Conservation (phyloP, 1,140 invertebrate genomes). For the Tachypleus tridentatus region DNA sequence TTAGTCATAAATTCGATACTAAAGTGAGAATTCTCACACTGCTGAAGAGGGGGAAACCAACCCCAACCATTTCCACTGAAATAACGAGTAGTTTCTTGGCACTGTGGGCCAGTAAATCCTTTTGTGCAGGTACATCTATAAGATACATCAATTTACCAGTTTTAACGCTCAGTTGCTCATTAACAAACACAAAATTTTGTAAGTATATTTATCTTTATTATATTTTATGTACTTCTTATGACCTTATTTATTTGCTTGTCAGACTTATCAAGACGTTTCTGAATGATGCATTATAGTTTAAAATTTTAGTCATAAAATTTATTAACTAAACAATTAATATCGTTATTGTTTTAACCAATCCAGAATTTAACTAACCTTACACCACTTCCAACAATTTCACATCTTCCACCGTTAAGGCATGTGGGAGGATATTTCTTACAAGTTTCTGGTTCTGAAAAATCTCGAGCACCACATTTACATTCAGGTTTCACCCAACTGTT, state of each 20-base stretch:
- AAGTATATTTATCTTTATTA: too few species aligned
- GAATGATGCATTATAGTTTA: too few species aligned
- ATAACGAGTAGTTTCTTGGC: conserved; percentile 86
- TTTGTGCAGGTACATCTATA: conserved; percentile 65
- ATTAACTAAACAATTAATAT: too few species aligned
- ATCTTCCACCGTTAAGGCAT: conserved; percentile 85
- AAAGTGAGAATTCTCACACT: conserved; percentile 89
- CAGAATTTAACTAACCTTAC: conserved; percentile 44
- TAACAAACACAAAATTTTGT: too few species aligned
- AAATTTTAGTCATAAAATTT: too few species aligned
- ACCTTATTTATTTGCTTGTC: too few species aligned
- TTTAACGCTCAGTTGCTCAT: neutral
- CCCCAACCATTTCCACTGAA: conserved; percentile 89
- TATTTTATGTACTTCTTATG: too few species aligned
- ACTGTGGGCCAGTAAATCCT: conserved; percentile 85
- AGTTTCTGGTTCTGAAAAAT: conserved; percentile 75
- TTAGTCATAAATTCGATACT: conserved; percentile 89
- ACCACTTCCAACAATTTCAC: conserved; percentile 73
- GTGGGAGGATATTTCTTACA: conserved; percentile 62
- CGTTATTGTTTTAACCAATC: too few species aligned
- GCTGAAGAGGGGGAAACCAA: conserved; percentile 88
- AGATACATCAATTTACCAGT: conserved; percentile 1
- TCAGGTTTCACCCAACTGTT: conserved; percentile 57
- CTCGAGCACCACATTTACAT: conserved; percentile 76
- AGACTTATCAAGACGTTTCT: too few species aligned